Evolutionary conservation across 2,888 invertebrate genomes (phyloP), one percentile per base, ranked within the genome.

Genomic region (Dysmachus trigonus): DNA sequence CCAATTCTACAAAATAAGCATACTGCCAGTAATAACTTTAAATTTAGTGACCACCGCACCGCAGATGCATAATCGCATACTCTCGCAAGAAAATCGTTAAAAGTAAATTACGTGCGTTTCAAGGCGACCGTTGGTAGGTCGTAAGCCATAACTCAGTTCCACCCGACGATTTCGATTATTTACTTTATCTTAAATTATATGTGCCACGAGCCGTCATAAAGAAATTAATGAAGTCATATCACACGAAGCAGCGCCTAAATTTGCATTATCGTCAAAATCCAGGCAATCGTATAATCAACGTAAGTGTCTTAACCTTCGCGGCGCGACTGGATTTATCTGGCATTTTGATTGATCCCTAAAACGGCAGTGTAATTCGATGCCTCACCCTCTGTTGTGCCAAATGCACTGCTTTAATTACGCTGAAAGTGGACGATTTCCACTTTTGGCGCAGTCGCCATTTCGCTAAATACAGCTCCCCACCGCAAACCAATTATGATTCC

Each of bases 271-370:
- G 33, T 33, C 18, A 30, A 73, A 73, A 73, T 73, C 73, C 33
- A 73, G 18, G 31, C 18, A 10, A 73, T 73, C 33, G 31, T 73
- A 33, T 33, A 31, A 73, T 73, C 33, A 33, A 33, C 31, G 33
- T 73, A 73, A 73, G 31, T 73, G 31, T 73, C 73, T 73, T 33
- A 73, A 18, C 73, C 73, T 73, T 73, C 73, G 33, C 62, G 22
- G 7, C 62, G 62, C 62, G 62, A 27, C 73, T 27, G 73, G n/a
- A 73, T 33, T 30, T 73, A 31, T 30, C 31, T 73, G 73, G 31
- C 73, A 73, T 31, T 73, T 73, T 73, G 73, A 73, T 73, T 73
- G 73, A 73, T 73, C 73, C 73, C 73, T 73, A 33, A 73, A 33
- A 33, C n/a, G 73, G 73, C 73, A 31, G n/a, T 18, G 33, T 73